Conservation (phyloP, 1,140 invertebrate species). For the Cyphomyrmex costatus region DNA sequence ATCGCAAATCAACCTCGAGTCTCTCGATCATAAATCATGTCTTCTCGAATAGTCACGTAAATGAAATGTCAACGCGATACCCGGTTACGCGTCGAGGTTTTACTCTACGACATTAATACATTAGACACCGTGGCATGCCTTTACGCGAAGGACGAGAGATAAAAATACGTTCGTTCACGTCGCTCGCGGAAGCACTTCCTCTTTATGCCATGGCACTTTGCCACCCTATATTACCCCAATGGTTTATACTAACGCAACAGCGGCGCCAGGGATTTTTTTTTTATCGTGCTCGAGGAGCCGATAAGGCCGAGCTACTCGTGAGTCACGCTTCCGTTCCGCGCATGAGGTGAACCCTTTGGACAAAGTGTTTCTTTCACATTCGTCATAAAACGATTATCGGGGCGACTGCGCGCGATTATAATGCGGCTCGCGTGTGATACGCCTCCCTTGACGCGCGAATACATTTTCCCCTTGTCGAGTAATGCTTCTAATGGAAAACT, state of each 20-base stretch:
- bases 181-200: conserved; percentile 59
- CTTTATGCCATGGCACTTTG: conserved; percentile 57
- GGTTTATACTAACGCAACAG: conserved; percentile 39
- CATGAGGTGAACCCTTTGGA: conserved; percentile 42
- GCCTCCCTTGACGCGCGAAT: conserved; percentile 2
- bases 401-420: conserved; percentile 14
- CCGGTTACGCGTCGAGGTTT: conserved; percentile 2
- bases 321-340: conserved; percentile 63
- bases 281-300: conserved; percentile 56
- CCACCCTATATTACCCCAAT: conserved; percentile 58
- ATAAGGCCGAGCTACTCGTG: conserved; percentile 60
- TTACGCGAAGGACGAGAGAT: conserved; percentile 47
- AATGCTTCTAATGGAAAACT: not conserved
- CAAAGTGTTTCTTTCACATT: conserved; percentile 63
- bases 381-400: conserved; percentile 56
- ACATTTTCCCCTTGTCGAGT: not conserved
- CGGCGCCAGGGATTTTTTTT: conserved; percentile 58
- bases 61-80: conserved; percentile 53
- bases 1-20: conserved; percentile 9
- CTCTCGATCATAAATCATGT: conserved; percentile 32
- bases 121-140: conserved; percentile 35
- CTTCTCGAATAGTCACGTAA: conserved; percentile 48
- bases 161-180: conserved; percentile 55
- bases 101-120: conserved; percentile 42
- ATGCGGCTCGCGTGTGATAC: conserved; percentile 3